Base-by-base conservation (phyloP, 2,797 vertebrate genomes). In the Pangasius larnaudii region DNA sequence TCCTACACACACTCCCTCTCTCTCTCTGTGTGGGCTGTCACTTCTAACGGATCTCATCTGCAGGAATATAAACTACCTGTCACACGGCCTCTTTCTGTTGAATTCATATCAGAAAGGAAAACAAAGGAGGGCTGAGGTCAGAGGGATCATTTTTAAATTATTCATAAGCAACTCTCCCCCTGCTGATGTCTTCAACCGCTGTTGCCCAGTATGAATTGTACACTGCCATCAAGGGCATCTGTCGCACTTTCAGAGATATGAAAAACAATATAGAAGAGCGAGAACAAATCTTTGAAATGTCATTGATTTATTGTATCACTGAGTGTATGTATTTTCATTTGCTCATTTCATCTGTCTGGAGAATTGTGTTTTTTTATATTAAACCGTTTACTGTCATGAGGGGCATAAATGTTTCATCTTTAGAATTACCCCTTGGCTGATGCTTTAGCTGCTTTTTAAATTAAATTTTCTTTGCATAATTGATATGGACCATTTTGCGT, bases 81-180 rank as follows among this genome's bases (percentile, higher is more conserved):
- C 95, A 95, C 90, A 69, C 91, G 83, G 91, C 92, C 90, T 94
- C 94, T 96, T 94, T 93, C 93, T 94, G 92, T 91, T 92, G 93
- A 96, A 96, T 96, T 96, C 94, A 95, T 96, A 96, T 95, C 94
- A 93, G 93, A 95, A 94, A 92, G 92, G 93, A 95, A 95, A 95
- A 94, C 95, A 95, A 94, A 94, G 93, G 93, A 93, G 93, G 92
- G 93, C 91, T 74, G 91, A 94, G 95, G 95, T 96, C 95, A 94
- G 91, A 89, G 94, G 94, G 95, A 94, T 95, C 94, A 88, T 92
- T 96, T 94, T 95, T 95, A 95, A 95, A 96, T 96, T 96, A 96
- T 96, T 96, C 95, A 96, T 96, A 93, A 91, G 91, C 93, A 90
- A 92, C 93, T 93, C 94, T 94, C 92, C 92, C 92, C 63, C 63